Evolutionary conservation across 2,797 vertebrate species (phyloP), one percentile per base, ranked within the genome.

Genomic region (Knipowitschia caucasica): DNA sequence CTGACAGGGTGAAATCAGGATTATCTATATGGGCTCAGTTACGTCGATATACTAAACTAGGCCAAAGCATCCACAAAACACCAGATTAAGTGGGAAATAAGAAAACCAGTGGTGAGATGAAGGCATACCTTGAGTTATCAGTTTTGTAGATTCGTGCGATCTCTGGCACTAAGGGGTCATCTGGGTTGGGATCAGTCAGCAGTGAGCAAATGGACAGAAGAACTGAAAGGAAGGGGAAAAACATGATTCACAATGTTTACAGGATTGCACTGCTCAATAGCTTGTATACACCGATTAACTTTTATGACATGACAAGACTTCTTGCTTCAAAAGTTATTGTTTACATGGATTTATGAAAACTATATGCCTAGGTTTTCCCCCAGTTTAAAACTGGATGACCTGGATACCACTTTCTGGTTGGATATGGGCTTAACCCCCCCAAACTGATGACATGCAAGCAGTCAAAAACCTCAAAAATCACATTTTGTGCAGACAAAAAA

Each of bases 111-210:
- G 4, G 35, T n/a, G n/a, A 11, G 4, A 20, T 4, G 21, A 2
- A 15, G 14, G 83, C 89, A 61, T 86, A 92, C 91, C 88, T 92
- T 57, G 82, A 67, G 80, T 69, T 83, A 83, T 92, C 88, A 63
- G 90, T 90, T 89, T 93, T 93, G 86, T 93, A 92, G 80, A 90
- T 91, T 81, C 91, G 91, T 69, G 91, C 92, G 34, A 92, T 92
- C 87, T 93, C 92, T 83, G 92, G 92, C 73, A 93, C 91, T 81
- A 93, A 80, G 15, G 92, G 92, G 76, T 93, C 91, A 7, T 93
- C 92, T 0, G 91, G 91, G 78, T 92, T 92, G 59, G 92, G 92
- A 79, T 93, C 91, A 80, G 90, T 92, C 77, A 93, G 86, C 62
- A 93, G 88, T 81, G 91, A 92, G 81, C 92, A 92, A 86, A 93